Evolutionary conservation across 2,888 invertebrate genomes (phyloP).

Genomic region (Phyllotreta cruciferae): DNA sequence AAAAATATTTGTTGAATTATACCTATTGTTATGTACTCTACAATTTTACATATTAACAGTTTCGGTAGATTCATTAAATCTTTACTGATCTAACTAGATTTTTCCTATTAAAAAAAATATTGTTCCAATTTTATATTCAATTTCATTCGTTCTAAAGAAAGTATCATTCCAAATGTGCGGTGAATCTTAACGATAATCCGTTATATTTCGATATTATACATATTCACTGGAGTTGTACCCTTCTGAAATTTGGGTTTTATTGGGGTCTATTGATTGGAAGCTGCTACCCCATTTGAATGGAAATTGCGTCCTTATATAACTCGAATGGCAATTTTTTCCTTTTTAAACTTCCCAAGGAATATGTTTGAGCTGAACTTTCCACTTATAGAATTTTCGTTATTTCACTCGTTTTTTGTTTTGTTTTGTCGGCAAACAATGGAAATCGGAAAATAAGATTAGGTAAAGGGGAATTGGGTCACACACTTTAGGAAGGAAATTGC

Average conservation of each 20-base stretch:
- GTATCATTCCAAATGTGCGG: no score
- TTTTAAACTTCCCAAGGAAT: slow-evolving; percentile 30
- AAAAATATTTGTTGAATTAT: no score
- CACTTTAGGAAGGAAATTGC: background rate
- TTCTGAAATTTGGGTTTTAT: slow-evolving; percentile 15
- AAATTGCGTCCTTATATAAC: slow-evolving; percentile 42
- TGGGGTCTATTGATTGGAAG: slow-evolving; percentile 40
- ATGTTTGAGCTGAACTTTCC: slow-evolving; percentile 21
- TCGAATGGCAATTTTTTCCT: slow-evolving; percentile 39
- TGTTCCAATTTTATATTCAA: no score
- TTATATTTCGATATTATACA: no score
- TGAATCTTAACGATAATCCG: no score
- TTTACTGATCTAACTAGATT: no score
- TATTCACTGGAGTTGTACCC: background rate
- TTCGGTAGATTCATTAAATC: no score
- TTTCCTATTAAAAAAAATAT: no score
- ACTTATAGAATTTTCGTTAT: slow-evolving; percentile 21
- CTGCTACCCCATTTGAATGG: slow-evolving; percentile 42
- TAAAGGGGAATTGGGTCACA: slow-evolving; percentile 10
- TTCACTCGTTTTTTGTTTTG: slow-evolving; percentile 14
- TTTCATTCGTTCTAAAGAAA: no score
- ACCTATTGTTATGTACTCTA: no score
- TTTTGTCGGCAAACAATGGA: slow-evolving; percentile 17
- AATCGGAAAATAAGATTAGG: slow-evolving; percentile 18
- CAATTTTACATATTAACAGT: no score